Conservation (phyloP, 2,888 invertebrate genomes). For the Platypus cylindrus region DNA sequence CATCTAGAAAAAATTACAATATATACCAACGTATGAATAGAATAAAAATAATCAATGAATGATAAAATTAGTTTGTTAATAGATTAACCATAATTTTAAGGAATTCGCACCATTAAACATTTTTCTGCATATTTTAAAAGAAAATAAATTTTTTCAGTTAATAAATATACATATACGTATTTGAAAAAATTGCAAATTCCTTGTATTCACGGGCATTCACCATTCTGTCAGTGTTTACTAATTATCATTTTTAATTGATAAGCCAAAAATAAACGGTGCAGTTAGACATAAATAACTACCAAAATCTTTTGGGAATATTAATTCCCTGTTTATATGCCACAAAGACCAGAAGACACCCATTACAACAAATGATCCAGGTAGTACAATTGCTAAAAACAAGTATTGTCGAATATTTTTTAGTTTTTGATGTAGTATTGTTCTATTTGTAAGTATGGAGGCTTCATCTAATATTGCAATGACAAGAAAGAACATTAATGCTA, state of each 20-base stretch:
- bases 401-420: conserved; percentile 16
- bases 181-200: no score
- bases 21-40: not conserved
- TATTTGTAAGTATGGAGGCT: conserved; percentile 8
- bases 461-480: conserved; percentile 18
- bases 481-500: conserved; percentile 19
- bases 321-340: conserved; percentile 42
- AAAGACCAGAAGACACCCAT: conserved; percentile 42
- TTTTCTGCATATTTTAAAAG: no score
- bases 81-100: no score
- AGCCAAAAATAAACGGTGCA: not conserved
- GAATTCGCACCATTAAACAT: no score
- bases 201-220: no score
- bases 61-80: not conserved
- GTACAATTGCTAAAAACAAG: conserved; percentile 18
- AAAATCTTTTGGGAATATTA: conserved; percentile 41
- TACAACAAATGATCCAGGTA: conserved; percentile 37
- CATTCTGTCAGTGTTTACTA: no score
- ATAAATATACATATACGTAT: no score
- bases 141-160: no score
- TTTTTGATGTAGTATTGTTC: conserved; percentile 7
- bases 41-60: not conserved
- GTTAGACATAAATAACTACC: conserved; percentile 3
- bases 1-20: conserved; percentile 25
- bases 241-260: not conserved